Conservation (phyloP, 1,140 invertebrate genomes). For the Caerostris darwini region DNA sequence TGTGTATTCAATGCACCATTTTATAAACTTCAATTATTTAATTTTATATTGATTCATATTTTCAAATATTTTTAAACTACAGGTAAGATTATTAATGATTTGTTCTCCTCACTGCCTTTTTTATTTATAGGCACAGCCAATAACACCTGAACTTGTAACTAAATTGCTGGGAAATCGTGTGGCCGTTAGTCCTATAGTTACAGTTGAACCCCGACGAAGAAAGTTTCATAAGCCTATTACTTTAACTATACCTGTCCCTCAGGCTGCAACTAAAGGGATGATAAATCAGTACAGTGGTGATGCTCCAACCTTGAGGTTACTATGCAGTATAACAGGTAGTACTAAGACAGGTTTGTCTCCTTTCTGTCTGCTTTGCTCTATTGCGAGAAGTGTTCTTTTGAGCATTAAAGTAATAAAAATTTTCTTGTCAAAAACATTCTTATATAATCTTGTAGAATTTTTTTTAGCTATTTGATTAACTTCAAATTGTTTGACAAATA, state of each 20-base stretch:
- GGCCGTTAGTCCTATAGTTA: slow-evolving; percentile 99
- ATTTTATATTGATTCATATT: too few species aligned
- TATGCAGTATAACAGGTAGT: slow-evolving; percentile 99
- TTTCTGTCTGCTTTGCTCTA: slow-evolving; percentile 80
- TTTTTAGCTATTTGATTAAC: too few species aligned
- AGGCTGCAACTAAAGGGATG: slow-evolving; percentile 97
- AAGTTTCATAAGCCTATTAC: slow-evolving; percentile 99
- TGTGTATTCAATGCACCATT: too few species aligned
- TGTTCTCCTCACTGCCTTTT: not conserved
- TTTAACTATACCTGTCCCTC: slow-evolving; percentile 97
- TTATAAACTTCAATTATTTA: too few species aligned
- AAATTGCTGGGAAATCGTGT: slow-evolving; percentile 98
- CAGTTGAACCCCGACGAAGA: slow-evolving; percentile 96
- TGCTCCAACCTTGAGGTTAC: slow-evolving; percentile 95
- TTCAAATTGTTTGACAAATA: too few species aligned
- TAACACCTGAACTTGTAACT: slow-evolving; percentile 96
- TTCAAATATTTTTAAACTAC: too few species aligned
- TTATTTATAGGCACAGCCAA: slow-evolving; percentile 93
- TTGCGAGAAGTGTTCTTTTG: slow-evolving; percentile 71
- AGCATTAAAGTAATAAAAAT: not conserved
- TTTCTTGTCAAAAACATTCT: too few species aligned
- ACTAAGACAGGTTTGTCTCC: slow-evolving; percentile 81
- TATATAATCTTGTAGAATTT: too few species aligned
- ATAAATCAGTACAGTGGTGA: slow-evolving; percentile 97
- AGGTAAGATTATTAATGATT: not conserved